Evolutionary conservation across 1,140 invertebrate genomes (phyloP), one percentile per base, ranked within the genome.

Genomic region (Trichogramma pretiosum): DNA sequence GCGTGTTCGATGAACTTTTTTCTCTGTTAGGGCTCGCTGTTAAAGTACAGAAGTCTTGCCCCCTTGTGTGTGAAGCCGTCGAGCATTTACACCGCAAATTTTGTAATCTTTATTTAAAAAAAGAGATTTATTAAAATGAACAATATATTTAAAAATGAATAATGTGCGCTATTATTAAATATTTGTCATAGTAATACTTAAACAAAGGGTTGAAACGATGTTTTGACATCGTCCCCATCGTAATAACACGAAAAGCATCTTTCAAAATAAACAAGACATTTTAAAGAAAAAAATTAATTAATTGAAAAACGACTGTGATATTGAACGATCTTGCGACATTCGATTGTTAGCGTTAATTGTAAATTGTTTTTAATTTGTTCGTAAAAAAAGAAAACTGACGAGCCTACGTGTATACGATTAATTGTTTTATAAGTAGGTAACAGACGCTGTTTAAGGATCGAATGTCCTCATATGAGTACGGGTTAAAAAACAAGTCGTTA

Each of bases 241-340:
- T n/a, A n/a, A n/a, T n/a, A n/a, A n/a, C n/a, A n/a, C n/a, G n/a
- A n/a, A n/a, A n/a, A n/a, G n/a, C n/a, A n/a, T n/a, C n/a, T n/a
- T n/a, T n/a, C n/a, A n/a, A n/a, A n/a, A n/a, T 55, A 52, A 61
- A 46, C 39, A 50, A 50, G 49, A 51, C 48, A 43, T 53, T 44
- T 41, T 41, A 42, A 49, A 49, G 54, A 61, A 63, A 62, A 55
- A 58, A 63, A 64, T 58, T 62, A 63, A 65, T 60, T n/a, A n/a
- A n/a, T n/a, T n/a, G n/a, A n/a, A n/a, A 70, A 66, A 70, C 66
- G 65, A 70, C 69, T 72, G 69, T 72, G 69, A 72, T 72, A 70
- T 65, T 62, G 58, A 70, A 69, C 67, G 67, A 72, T 70, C 67
- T 70, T 69, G 66, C 63, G 62, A 69, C 68, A 70, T 68, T 70